These are phyloP conservation scores for Drosophila meridiana DNA, from an alignment of 2,888 invertebrate genomes.

Conservation along the genomic window DNA sequence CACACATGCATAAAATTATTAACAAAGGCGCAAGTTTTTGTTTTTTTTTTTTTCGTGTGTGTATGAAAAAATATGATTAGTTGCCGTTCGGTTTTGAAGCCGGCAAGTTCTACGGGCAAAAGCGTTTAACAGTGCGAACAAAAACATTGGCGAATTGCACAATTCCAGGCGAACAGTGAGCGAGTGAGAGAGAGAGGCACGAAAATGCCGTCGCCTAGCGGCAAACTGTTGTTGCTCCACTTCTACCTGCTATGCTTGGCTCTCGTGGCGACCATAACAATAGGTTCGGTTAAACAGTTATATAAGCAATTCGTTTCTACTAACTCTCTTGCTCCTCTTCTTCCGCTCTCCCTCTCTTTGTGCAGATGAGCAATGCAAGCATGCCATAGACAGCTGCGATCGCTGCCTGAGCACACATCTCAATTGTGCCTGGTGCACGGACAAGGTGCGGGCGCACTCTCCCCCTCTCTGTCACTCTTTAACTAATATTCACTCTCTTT, in stretches of 20 bases:
- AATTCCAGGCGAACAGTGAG: slow-evolving; percentile 4
- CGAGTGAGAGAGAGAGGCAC: slow-evolving; percentile 8
- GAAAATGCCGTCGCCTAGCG: slow-evolving; percentile 43
- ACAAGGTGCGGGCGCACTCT: slow-evolving; percentile 72
- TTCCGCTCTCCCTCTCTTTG: neutral
- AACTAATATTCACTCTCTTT: neutral
- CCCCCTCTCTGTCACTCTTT: neutral
- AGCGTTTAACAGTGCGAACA: neutral
- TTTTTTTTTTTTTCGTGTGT: slow-evolving; percentile 25
- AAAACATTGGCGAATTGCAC: slow-evolving; percentile 27
- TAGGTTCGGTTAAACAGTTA: slow-evolving; percentile 50
- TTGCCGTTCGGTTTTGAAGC: slow-evolving; percentile 57
- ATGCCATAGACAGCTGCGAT: slow-evolving; percentile 78
- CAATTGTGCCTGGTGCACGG: slow-evolving; percentile 84
- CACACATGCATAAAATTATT: slow-evolving; percentile 31
- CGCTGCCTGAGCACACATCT: slow-evolving; percentile 66
- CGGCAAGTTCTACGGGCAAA: slow-evolving; percentile 45
- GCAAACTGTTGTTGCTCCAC: slow-evolving; percentile 26
- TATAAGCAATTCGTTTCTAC: slow-evolving; percentile 21
- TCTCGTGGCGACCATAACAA: slow-evolving; percentile 31
- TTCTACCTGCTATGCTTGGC: slow-evolving; percentile 7
- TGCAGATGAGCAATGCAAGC: slow-evolving; percentile 78
- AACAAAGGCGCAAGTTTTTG: slow-evolving; percentile 45
- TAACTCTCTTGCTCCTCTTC: neutral
- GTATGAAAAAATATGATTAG: slow-evolving; percentile 57